Evolutionary conservation across 2,113 vertebrate genomes (phyloP), one percentile per base, ranked within the genome.

Genomic region (Tor tambroides): DNA sequence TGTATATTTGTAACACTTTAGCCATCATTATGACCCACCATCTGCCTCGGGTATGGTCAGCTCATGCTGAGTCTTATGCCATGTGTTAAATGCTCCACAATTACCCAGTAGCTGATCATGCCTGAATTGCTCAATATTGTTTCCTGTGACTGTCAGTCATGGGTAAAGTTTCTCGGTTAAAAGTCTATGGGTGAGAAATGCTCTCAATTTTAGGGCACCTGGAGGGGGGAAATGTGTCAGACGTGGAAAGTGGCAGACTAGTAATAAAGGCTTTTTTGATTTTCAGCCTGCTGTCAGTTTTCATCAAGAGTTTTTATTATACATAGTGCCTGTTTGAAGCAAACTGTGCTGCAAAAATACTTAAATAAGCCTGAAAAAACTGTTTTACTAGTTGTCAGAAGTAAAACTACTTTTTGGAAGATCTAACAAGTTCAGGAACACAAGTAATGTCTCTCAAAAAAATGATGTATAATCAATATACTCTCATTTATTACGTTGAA

Each of bases 261-360:
- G 14, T 75, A 77, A 61, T 35, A n/a, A 74, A 49, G 54, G 56
- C 5, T 32, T 46, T n/a, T 3, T 14, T 61, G 26, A 26, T 71
- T 61, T 74, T 17, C 41, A 41, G 51, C 10, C 28, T 83, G 49
- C 46, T n/a, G 46, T 15, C 82, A 26, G 69, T 35, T 82, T 63
- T 67, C 38, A 72, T 84, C 46, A 17, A 32, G 38, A 41, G 2
- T 65, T 85, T 72, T 63, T 32, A 77, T 85, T 26, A 65, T 12
- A 14, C 43, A 32, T 35, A 9, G 49, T 74, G 6, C 26, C 41
- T 80, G 51, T 38, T 32, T 19, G 28, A 32, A 19, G 65, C 65
- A 69, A 69, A 15, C 28, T 67, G 12, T 67, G 26, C 63, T 67
- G 11, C 5, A 19, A 17, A 32, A 67, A 51, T 5, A 0, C 15